Evolutionary conservation across 2,888 invertebrate genomes (phyloP), one percentile per base, ranked within the genome.

Genomic region (Chrysolina americana): DNA sequence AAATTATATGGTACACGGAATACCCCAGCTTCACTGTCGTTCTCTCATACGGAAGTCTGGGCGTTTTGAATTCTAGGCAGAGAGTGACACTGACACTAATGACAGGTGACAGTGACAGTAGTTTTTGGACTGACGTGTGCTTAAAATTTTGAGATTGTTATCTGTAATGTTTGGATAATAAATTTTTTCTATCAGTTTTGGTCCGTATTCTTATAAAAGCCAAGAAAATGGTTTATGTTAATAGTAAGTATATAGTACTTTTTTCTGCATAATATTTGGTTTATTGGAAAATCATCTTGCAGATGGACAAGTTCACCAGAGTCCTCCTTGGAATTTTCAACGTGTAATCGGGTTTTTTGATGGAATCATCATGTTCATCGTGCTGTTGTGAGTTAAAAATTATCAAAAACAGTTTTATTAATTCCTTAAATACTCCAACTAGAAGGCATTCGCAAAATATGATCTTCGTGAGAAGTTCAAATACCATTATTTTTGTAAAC

Each of bases 281-380:
- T 36, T 41, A 47, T 41, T 15, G n/a, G 23, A 69, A 70, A 63
- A 73, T 73, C 63, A n/a, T 73, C 81, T 86, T 82, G 70, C 85
- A 92, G 92, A 91, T 89, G 92, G 92, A 2, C 88, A 88, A 4
- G 87, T 92, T 44, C 88, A 89, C 75, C 84, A 90, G 73, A 86
- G 84, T 23, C 87, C 85, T 56, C 90, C 91, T 23, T 90, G 91
- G 83, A 89, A 89, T 63, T 44, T 91, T 10, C 81, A 84, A 62
- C 81, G 85, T 68, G 78, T 88, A n/a, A 86, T 89, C 66, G 89
- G 89, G 9, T 88, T 90, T 83, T 89, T 92, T 78, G 91, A 90
- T 90, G 89, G 89, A 2, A 82, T 90, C 1, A 50, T 92, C 15
- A 89, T 90, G 83, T 91, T 92, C 82, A 80, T 91, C 6, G 89